Conservation (phyloP, 2,797 vertebrate genomes). For the Periparus ater region DNA sequence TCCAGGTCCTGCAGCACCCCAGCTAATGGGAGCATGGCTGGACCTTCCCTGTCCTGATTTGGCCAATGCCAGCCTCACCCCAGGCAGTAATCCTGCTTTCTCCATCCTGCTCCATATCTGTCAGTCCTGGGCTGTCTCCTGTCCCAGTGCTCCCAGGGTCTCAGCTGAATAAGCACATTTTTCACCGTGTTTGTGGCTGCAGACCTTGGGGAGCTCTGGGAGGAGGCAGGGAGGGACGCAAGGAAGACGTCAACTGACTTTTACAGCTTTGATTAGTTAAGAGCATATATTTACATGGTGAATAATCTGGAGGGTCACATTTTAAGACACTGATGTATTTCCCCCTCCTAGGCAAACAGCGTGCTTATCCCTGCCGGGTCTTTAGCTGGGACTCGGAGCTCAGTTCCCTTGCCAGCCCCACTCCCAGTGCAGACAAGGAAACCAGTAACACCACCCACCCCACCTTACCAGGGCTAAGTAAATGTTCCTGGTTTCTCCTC, state of each 20-base stretch:
- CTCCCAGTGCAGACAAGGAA: background rate
- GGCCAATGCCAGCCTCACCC: background rate
- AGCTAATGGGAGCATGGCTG: background rate
- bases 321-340: background rate
- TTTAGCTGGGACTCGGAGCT: background rate
- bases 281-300: background rate
- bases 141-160: background rate
- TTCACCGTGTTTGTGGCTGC: background rate
- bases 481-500: background rate
- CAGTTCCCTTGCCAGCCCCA: background rate
- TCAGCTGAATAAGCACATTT: background rate
- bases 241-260: background rate
- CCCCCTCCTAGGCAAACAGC: background rate
- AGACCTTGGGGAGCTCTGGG: background rate
- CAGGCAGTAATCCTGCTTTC: background rate
- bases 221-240: background rate
- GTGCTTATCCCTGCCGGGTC: rapidly evolving
- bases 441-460: background rate
- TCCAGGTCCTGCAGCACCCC: background rate
- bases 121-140: background rate
- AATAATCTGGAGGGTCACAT: background rate
- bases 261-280: background rate
- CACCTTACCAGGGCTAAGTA: background rate
- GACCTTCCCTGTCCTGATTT: background rate
- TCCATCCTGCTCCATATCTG: background rate